These are phyloP conservation scores for Baccha elongata DNA, from an alignment of 2,888 invertebrate genomes.

Conservation along the genomic window DNA sequence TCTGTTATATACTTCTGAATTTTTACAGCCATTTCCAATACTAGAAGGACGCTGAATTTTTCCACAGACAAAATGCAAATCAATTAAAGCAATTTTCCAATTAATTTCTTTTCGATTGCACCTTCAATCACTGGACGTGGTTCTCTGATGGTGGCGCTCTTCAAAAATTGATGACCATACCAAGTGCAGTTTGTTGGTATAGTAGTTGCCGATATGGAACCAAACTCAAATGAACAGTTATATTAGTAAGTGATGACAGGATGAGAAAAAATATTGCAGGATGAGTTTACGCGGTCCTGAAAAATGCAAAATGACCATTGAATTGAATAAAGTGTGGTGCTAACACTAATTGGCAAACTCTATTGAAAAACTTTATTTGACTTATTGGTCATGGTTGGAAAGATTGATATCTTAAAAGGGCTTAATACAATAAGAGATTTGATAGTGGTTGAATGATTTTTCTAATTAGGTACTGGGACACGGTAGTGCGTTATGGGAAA, in stretches of 20 bases:
- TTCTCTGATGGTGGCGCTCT: slow-evolving; percentile 47
- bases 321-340: slow-evolving; percentile 38
- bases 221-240: slow-evolving; percentile 24
- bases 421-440: slow-evolving; percentile 43
- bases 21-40: slow-evolving; percentile 8
- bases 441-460: slow-evolving; percentile 41
- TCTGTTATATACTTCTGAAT: slow-evolving; percentile 25
- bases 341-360: slow-evolving; percentile 67
- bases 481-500: too few relatives aligned
- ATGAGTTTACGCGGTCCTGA: neutral
- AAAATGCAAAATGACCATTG: slow-evolving; percentile 49
- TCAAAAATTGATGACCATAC: slow-evolving; percentile 65
- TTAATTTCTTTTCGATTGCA: slow-evolving; percentile 72
- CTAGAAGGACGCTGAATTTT: slow-evolving; percentile 19
- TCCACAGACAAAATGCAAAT: slow-evolving; percentile 60
- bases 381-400: neutral
- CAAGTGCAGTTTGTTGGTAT: neutral
- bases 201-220: slow-evolving; percentile 39
- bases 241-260: neutral
- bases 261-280: neutral
- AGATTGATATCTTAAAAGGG: slow-evolving; percentile 13
- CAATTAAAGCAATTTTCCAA: slow-evolving; percentile 74
- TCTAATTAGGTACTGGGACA: too few relatives aligned
- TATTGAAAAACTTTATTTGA: slow-evolving; percentile 47
- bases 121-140: slow-evolving; percentile 24